Evolutionary conservation across 2,113 vertebrate species (phyloP).

Genomic region (Aegotheles bennettii): DNA sequence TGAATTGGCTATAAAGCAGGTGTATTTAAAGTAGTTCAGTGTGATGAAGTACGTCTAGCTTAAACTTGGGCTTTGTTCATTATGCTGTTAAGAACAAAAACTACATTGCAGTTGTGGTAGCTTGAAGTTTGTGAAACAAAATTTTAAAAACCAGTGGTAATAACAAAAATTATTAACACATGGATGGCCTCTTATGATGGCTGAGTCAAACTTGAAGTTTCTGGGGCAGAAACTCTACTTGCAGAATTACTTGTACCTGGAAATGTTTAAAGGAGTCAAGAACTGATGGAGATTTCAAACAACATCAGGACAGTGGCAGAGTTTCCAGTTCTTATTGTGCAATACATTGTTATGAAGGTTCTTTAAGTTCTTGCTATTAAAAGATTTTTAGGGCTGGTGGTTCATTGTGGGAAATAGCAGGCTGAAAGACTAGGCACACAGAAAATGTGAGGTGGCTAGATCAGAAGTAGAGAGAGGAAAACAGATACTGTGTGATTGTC

Average conservation of each 20-base stretch:
- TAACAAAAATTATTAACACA: background rate
- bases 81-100: background rate
- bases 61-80: background rate
- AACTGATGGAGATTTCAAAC: background rate
- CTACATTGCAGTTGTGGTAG: background rate
- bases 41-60: background rate
- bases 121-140: background rate
- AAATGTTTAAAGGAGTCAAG: background rate
- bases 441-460: background rate
- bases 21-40: background rate
- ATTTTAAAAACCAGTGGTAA: background rate
- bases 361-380: background rate
- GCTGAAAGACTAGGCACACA: background rate
- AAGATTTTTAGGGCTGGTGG: background rate
- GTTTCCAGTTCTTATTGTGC: background rate
- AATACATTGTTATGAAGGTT: background rate
- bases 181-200: background rate
- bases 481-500: rapidly evolving
- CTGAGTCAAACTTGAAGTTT: background rate
- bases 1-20: background rate
- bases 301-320: background rate
- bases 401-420: background rate
- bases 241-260: background rate
- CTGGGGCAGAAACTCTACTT: background rate
- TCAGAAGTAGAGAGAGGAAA: background rate